A percentile compares a stretch with the other conserved stretches of the same genome.
These are phyloP conservation scores for Athene noctua DNA, from an alignment of 2,113 vertebrate species.

Conservation along the genomic window DNA sequence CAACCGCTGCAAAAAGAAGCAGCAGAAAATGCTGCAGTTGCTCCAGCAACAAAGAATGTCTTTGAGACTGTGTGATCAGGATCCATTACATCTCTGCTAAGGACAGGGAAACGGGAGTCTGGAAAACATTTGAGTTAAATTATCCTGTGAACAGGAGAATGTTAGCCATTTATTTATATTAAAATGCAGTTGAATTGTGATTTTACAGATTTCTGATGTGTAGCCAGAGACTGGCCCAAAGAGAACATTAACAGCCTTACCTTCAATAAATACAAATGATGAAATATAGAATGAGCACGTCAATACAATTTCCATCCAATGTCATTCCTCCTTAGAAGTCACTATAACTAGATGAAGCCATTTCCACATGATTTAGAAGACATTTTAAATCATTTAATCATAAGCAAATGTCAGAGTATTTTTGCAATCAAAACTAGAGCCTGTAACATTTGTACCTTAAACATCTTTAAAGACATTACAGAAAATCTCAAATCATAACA, in stretches of 20 bases:
- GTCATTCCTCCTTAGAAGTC: background rate
- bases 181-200: background rate
- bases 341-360: background rate
- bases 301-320: background rate
- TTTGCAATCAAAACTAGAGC: slow-evolving; percentile 26
- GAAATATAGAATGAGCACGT: background rate
- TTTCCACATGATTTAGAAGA: background rate
- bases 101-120: background rate
- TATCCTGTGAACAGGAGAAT: background rate
- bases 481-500: background rate
- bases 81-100: background rate
- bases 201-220: background rate
- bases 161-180: background rate
- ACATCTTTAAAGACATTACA: background rate
- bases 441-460: background rate
- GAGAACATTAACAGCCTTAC: background rate
- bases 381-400: slow-evolving; percentile 9
- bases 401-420: slow-evolving; percentile 26
- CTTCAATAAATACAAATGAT: background rate
- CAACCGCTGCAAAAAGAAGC: background rate
- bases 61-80: background rate
- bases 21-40: background rate
- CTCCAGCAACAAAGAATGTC: background rate
- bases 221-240: background rate
- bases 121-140: background rate